Percentiles rank a stretch among this genome's conserved stretches.
Conservation (phyloP, 2,888 invertebrate genomes). For the Athrips mouffetella region DNA sequence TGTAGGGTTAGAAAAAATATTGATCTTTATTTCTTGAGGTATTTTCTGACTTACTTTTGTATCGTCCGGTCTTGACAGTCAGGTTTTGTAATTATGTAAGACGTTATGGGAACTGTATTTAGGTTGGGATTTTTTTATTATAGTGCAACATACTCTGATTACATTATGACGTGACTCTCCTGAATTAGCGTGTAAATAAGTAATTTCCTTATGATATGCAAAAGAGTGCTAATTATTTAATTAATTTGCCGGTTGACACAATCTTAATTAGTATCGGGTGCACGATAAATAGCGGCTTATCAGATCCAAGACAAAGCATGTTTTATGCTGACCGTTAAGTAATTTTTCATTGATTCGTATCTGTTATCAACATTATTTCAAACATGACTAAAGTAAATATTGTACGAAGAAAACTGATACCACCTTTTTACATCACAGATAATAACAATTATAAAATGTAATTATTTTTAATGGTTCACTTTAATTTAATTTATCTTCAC, state of each 20-base stretch:
- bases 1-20: background rate
- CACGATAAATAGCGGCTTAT: background rate
- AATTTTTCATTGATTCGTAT: background rate
- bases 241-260: background rate
- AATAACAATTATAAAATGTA: background rate
- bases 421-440: background rate
- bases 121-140: no score
- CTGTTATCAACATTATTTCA: no score
- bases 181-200: background rate
- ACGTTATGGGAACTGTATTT: no score
- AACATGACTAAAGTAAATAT: no score
- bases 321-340: background rate
- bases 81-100: no score
- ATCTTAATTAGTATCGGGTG: background rate
- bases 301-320: background rate
- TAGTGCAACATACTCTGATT: no score
- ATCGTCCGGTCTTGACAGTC: no score
- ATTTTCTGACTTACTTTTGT: background rate
- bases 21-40: no score
- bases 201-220: background rate
- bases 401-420: no score
- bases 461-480: constrained; percentile 2
- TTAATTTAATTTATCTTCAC: background rate
- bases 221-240: background rate
- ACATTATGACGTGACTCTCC: background rate